Evolutionary conservation across 2,888 invertebrate genomes (phyloP), one percentile per base, ranked within the genome.

Genomic region (Sinohyriopsis cumingii): DNA sequence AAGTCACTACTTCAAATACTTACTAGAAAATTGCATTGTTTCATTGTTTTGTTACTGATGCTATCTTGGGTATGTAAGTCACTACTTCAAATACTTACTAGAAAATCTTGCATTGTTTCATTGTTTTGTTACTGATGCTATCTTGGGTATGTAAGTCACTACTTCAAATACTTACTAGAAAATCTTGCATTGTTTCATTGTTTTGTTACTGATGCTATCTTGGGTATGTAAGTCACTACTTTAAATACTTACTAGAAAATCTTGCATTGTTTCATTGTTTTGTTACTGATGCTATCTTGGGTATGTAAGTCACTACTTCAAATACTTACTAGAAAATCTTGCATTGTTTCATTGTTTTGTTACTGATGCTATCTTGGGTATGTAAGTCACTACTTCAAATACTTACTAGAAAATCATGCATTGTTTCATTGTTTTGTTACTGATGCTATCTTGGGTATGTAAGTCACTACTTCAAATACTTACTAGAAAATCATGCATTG

Each of bases 331-430:
- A 45, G 3, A 45, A 45, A 45, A 4, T 45, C 12, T 45, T 45
- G 45, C 15, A 45, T 45, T 45, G 33, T 33, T 33, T 9, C 33
- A 33, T 33, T n/a, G n/a, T n/a, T n/a, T n/a, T n/a, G n/a, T n/a
- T n/a, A n/a, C 86, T 84, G 70, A 75, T 88, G 66, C 69, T 94
- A 5, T 92, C 93, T 67, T 95, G 95, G 95, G 94, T 94, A 76
- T 75, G 82, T 76, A 45, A 57, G 19, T 25, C 57, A 45, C 45
- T 45, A 45, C 15, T 45, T 45, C 45, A 45, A 4, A n/a, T 12
- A 45, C 45, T 12, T 45, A 45, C 15, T 12, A 45, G 3, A 45
- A 45, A 45, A 4, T 45, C 12, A 15, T 45, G 45, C 15, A 45
- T 45, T 45, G 33, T 33, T 33, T 9, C 33, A 33, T 33, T n/a